phyloP scores from a whole-genome alignment of 2,797 vertebrate species.

The Acanthurus tractus region DNA sequence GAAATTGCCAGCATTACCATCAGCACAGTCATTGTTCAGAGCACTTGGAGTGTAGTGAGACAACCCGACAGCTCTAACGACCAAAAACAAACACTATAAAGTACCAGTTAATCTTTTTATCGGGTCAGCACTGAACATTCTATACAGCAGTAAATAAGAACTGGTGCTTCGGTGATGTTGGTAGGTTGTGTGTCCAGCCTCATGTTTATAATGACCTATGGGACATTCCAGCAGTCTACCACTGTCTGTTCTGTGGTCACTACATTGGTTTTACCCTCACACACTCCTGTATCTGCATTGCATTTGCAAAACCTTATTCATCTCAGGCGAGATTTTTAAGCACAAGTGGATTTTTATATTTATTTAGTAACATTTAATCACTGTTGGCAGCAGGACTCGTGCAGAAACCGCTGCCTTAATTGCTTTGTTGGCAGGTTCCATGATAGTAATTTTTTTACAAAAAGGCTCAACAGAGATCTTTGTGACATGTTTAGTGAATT shows the following conservation, averaged over 20 bases:
- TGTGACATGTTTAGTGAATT: not conserved
- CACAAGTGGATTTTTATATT: slow-evolving; percentile 13
- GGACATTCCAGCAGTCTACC: slow-evolving; percentile 60
- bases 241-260: slow-evolving; percentile 51
- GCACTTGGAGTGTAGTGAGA: slow-evolving; percentile 82
- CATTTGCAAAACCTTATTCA: slow-evolving; percentile 13
- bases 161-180: slow-evolving; percentile 31
- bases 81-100: slow-evolving; percentile 84
- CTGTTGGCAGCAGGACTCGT: slow-evolving; percentile 12
- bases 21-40: slow-evolving; percentile 85
- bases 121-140: slow-evolving; percentile 77
- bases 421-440: not conserved
- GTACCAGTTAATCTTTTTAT: slow-evolving; percentile 81
- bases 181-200: slow-evolving; percentile 47
- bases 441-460: slow-evolving; percentile 14
- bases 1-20: slow-evolving; percentile 89
- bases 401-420: not conserved
- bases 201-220: slow-evolving; percentile 58
- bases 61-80: slow-evolving; percentile 83
- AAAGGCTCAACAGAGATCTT: not conserved
- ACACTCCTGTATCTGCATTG: slow-evolving; percentile 21
- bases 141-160: slow-evolving; percentile 64
- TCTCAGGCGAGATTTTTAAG: slow-evolving; percentile 14
- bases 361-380: not conserved
- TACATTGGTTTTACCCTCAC: slow-evolving; percentile 24